Percentiles rank a stretch among this genome's conserved stretches.
phyloP scores from a whole-genome alignment of 2,888 invertebrate species.

The Heliconius sara region DNA sequence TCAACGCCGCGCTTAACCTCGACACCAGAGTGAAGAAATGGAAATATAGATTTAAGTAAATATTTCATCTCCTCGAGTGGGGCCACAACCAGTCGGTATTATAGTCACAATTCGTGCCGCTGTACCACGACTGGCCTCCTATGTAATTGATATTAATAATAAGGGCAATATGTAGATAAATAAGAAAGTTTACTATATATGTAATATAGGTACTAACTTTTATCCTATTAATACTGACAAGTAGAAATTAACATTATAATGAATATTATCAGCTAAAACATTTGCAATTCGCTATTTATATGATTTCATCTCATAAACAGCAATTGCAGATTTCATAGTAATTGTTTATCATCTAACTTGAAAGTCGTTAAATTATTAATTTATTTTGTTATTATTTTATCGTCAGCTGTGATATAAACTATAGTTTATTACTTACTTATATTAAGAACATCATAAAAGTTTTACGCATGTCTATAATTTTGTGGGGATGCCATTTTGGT shows the following conservation, averaged over 20 bases:
- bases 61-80: too few species aligned
- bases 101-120: too few species aligned
- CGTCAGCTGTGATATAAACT: slow-evolving; percentile 14
- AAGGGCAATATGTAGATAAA: too few species aligned
- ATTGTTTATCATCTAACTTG: background rate
- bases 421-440: slow-evolving; percentile 6
- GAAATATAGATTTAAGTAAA: too few species aligned
- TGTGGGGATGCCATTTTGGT: background rate
- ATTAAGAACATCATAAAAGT: slow-evolving; percentile 1
- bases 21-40: too few species aligned
- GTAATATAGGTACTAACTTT: too few species aligned
- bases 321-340: background rate
- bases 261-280: background rate
- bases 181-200: too few species aligned
- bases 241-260: background rate
- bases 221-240: too few species aligned
- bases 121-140: too few species aligned
- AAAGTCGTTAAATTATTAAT: slow-evolving; percentile 9
- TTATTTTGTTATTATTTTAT: slow-evolving; percentile 7
- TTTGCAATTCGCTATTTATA: background rate
- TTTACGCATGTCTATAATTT: background rate
- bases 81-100: too few species aligned
- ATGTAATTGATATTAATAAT: too few species aligned
- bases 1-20: too few species aligned
- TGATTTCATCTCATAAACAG: background rate